Evolutionary conservation across 2,888 invertebrate species (phyloP), one percentile per base, ranked within the genome.

Genomic region (Nemurella pictetii): DNA sequence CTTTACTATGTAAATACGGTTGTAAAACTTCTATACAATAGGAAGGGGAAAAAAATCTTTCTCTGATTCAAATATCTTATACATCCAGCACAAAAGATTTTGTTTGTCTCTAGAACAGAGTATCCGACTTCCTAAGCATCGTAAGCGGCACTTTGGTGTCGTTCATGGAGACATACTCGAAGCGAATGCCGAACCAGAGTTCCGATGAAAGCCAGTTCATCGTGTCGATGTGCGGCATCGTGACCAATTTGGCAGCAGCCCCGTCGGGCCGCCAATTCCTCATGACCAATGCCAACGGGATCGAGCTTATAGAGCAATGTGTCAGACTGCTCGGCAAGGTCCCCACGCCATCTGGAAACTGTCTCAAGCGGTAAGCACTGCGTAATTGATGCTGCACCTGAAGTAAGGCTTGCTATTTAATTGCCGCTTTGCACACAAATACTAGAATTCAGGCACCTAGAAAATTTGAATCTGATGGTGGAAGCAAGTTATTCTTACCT

Each of bases 161-260:
- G 29, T 91, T 90, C 84, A 87, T 90, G 86, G 89, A 89, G 73
- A 89, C 89, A n/a, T 90, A 90, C 85, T 87, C 87, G 27, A 86
- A 86, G 12, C 87, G 86, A 30, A 87, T 90, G 35, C 90, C 90
- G 0, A 88, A 89, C 12, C 88, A 88, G 25, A 88, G 87, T 73
- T 88, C 89, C 25, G 89, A 90, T 30, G 90, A 90, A 81, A 89
- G 88, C 81, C 89, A 90, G 85, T 91, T 91, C 84, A 88, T 90
- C 55, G 88, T 89, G 87, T 89, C 90, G 5, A 87, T 91, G 74
- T 87, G 89, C 78, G 91, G 90, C 25, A 89, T 90, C 15, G 88
- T 90, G 1, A 88, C 89, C 3, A 91, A 91, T 86, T 88, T 91
- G 84, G 89, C 90, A 0, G 89, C 90, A 5, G 88, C 88, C 27